Evolutionary conservation across 2,113 vertebrate species (phyloP).

Genomic region (Sceloporus tristichus): DNA sequence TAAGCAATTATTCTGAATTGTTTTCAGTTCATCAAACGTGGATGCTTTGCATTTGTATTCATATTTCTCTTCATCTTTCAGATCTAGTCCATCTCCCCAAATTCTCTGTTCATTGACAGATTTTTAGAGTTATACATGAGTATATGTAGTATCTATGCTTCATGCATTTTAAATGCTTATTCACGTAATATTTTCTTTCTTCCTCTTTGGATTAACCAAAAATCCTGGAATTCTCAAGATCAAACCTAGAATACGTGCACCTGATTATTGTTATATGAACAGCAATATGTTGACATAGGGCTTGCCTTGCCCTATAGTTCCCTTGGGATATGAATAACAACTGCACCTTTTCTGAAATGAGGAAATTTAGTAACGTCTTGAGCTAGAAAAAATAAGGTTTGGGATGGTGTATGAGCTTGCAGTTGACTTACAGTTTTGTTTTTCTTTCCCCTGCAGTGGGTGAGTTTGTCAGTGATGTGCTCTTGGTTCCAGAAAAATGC

Average conservation of each 20-base stretch:
- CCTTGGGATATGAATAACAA: rapidly evolving
- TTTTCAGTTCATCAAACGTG: no score
- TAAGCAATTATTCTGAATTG: no score
- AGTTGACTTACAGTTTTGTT: not conserved
- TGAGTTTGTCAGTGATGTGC: slow-evolving; percentile 94
- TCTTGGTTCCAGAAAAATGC: slow-evolving; percentile 95
- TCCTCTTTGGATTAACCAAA: rapidly evolving
- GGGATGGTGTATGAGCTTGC: not conserved
- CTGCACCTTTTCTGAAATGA: rapidly evolving
- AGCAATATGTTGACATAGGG: not conserved
- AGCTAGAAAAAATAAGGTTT: rapidly evolving
- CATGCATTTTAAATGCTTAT: not conserved
- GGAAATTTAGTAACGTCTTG: rapidly evolving
- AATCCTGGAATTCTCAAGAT: not conserved
- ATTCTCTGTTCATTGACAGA: no score
- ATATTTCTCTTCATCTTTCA: no score
- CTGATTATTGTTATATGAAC: not conserved
- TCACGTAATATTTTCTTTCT: not conserved
- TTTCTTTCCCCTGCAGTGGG: slow-evolving; percentile 82
- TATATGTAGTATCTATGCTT: not conserved
- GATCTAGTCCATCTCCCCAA: no score
- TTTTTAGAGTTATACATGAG: no score
- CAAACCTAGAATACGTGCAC: not conserved
- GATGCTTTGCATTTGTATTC: no score
- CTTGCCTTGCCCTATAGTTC: not conserved